Evolutionary conservation across 2,888 invertebrate genomes (phyloP).

Genomic region (Cheilosia urbana): DNA sequence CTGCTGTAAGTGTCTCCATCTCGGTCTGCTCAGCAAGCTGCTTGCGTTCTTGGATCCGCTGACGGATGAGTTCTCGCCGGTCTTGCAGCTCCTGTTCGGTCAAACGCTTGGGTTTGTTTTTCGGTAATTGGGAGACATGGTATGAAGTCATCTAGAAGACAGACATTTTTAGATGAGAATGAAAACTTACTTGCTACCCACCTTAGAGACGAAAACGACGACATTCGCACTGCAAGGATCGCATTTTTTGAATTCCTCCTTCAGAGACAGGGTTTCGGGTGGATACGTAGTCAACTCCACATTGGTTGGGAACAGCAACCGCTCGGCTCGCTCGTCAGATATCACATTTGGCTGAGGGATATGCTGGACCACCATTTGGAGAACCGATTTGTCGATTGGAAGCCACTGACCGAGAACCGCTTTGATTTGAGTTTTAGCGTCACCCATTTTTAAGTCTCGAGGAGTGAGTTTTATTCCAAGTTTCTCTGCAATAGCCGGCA

Average conservation of each 20-base stretch:
- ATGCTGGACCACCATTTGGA: slow-evolving; percentile 91
- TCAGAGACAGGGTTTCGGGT: slow-evolving; percentile 88
- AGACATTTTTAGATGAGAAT: neutral
- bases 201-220: slow-evolving; percentile 84
- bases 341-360: slow-evolving; percentile 93
- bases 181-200: slow-evolving; percentile 17
- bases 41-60: slow-evolving; percentile 86
- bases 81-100: slow-evolving; percentile 89
- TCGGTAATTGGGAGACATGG: slow-evolving; percentile 89
- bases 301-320: slow-evolving; percentile 90
- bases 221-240: slow-evolving; percentile 88
- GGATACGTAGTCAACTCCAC: slow-evolving; percentile 88
- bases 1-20: slow-evolving; percentile 77
- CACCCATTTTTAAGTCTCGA: slow-evolving; percentile 91
- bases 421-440: slow-evolving; percentile 91
- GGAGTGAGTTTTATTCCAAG: slow-evolving; percentile 90
- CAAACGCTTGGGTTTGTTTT: slow-evolving; percentile 91
- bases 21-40: slow-evolving; percentile 76
- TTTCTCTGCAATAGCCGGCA: slow-evolving; percentile 88
- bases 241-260: slow-evolving; percentile 89
- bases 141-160: slow-evolving; percentile 96
- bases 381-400: slow-evolving; percentile 92
- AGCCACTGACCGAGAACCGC: slow-evolving; percentile 95
- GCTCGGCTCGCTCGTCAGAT: slow-evolving; percentile 90
- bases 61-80: slow-evolving; percentile 88